phyloP scores from a whole-genome alignment of 2,797 vertebrate genomes.

The Australoheros facetus region DNA sequence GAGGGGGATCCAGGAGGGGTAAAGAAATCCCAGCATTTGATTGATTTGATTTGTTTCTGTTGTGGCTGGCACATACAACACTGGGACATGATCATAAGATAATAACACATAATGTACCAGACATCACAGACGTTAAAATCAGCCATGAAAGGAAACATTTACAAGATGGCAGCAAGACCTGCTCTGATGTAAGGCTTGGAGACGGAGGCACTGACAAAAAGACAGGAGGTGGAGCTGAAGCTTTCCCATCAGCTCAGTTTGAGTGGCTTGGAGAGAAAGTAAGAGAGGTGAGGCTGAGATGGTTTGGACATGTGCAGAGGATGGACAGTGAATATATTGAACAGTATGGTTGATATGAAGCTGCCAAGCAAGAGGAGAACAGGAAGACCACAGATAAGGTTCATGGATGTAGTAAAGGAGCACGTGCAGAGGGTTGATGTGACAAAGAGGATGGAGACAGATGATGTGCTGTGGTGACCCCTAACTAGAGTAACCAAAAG shows the following conservation, averaged over 20 bases:
- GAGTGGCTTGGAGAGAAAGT: background rate
- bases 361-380: too few species aligned
- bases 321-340: background rate
- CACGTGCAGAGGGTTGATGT: too few species aligned
- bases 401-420: too few species aligned
- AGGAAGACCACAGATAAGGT: too few species aligned
- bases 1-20: too few species aligned
- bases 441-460: too few species aligned
- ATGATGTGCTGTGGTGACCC: too few species aligned
- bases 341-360: too few species aligned
- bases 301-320: background rate
- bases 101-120: background rate
- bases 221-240: background rate
- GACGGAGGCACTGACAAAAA: background rate
- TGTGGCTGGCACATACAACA: background rate
- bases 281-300: background rate
- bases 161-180: background rate
- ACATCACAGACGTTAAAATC: background rate
- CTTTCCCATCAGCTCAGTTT: background rate
- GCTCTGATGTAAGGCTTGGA: background rate
- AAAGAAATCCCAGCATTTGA: too few species aligned
- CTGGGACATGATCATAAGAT: background rate
- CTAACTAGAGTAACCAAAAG: too few species aligned
- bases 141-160: background rate
- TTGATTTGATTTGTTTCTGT: too few species aligned